Percentiles rank a stretch among this genome's conserved stretches.
These are phyloP conservation scores for Bufo bufo DNA, from an alignment of 2,113 vertebrate species.

Conservation along the genomic window DNA sequence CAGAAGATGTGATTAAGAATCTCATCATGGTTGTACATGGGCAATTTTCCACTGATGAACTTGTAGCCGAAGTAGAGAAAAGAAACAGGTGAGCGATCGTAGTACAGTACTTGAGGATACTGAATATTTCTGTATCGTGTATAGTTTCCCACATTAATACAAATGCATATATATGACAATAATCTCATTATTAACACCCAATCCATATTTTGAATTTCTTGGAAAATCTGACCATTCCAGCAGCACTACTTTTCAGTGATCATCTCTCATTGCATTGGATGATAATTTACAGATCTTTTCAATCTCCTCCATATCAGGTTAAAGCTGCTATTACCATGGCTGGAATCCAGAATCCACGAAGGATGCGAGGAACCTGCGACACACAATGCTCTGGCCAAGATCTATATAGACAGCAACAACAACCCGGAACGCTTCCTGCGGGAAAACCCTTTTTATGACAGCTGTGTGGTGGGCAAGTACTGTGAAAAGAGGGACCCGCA, in stretches of 20 bases:
- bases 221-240: neutral
- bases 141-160: no score
- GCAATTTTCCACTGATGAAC: constrained; percentile 91
- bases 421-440: constrained; percentile 87
- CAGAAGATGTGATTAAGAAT: constrained; percentile 92
- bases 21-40: constrained; percentile 90
- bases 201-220: neutral
- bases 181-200: no score
- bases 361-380: constrained; percentile 90
- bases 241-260: neutral
- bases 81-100: constrained; percentile 81
- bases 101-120: neutral
- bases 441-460: constrained; percentile 89
- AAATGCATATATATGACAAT: no score
- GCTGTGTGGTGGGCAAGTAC: constrained; percentile 84
- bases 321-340: constrained; percentile 86
- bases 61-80: constrained; percentile 92
- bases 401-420: constrained; percentile 93
- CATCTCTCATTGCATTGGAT: neutral
- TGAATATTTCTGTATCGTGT: neutral
- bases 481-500: constrained; percentile 93
- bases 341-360: constrained; percentile 88
- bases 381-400: constrained; percentile 91
- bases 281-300: neutral
- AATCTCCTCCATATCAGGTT: constrained; percentile 71